Conservation (phyloP, 37 sponge, comb jelly and placozoan genomes). For the Aplysina aerophoba region DNA sequence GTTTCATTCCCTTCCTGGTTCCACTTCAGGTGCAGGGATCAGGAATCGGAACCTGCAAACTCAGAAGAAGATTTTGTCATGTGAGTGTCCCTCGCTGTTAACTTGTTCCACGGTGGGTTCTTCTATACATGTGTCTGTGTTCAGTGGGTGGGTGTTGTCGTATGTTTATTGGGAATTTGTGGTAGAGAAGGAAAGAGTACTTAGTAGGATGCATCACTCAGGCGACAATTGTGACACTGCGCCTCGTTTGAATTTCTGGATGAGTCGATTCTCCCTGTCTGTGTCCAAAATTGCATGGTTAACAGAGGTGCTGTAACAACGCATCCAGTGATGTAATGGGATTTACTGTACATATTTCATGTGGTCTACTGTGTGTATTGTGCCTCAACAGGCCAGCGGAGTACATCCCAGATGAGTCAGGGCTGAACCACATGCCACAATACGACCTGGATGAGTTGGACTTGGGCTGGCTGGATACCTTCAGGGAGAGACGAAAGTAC, state of each 20-base stretch:
- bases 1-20: neutral
- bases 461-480: slow-evolving; percentile 76
- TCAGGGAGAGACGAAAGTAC: slow-evolving; percentile 67
- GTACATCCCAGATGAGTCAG: neutral
- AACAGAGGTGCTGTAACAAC: too few species aligned
- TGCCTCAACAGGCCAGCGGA: neutral
- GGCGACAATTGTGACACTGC: too few species aligned
- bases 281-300: too few species aligned
- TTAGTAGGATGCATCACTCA: slow-evolving; percentile 13
- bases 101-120: neutral
- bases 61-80: neutral
- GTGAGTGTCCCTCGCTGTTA: neutral
- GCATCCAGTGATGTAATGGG: neutral
- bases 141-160: too few species aligned
- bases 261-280: too few species aligned
- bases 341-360: neutral
- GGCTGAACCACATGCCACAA: neutral
- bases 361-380: neutral
- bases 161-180: too few species aligned
- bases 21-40: too few species aligned
- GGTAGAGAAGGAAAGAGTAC: too few species aligned
- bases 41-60: too few species aligned
- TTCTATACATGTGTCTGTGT: too few species aligned
- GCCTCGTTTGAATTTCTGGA: too few species aligned
- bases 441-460: slow-evolving; percentile 90